Evolutionary conservation across 2,113 vertebrate genomes (phyloP), one percentile per base, ranked within the genome.

Genomic region (Corvus moneduloides): DNA sequence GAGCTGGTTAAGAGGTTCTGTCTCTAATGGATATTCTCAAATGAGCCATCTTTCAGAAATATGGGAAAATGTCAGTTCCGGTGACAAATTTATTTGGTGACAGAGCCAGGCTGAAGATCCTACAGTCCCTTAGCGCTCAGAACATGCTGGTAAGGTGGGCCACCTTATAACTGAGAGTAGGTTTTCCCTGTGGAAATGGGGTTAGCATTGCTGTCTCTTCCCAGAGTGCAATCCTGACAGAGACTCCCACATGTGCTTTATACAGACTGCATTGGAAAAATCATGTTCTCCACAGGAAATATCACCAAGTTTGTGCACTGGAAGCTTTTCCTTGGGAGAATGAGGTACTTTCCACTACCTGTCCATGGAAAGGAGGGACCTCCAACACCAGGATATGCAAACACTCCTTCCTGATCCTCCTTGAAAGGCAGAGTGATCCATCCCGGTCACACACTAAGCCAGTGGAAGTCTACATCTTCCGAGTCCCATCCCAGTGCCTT

Each of bases 121-220:
- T 37, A 16, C 1, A 2, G 10, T 16, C 11, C 20, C 46, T 73
- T 41, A 81, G 24, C 17, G 23, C 23, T 51, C 10, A 5, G 44
- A 87, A 77, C 0, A 1, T 0, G 0, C 8, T 56, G 17, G 11
- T 30, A 33, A 49, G 27, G 35, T 23, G 12, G 59, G 12, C 5
- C 5, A 11, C n/a, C 26, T 64, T 28, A 9, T 4, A 64, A 32
- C 2, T 0, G 0, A 63, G 11, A 44, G 27, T 7, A 59, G 23
- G 6, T 56, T 30, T 84, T 59, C 23, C 26, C 11, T 23, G 6
- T 26, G 51, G 30, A 67, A 33, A 46, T 69, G 16, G 28, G 33
- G 4, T 16, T 66, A 32, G 16, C 6, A 9, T 62, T 76, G 20
- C 16, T 62, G 32, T 10, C 19, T 62, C 26, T 62, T 93, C n/a